Base-by-base conservation (phyloP, 1,140 invertebrate genomes). In the Cydia splendana region DNA sequence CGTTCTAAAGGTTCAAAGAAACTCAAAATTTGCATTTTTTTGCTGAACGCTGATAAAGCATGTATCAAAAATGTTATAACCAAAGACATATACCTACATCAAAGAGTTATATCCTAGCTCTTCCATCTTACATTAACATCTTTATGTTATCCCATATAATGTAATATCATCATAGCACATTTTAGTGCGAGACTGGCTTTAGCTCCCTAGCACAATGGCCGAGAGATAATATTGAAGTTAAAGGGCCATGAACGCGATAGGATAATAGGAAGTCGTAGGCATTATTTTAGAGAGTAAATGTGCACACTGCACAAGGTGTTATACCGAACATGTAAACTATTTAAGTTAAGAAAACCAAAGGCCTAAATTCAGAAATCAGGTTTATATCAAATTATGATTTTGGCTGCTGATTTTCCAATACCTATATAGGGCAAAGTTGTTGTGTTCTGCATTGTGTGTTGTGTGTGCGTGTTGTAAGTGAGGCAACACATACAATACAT, bases 201-300 rank as follows among this genome's bases (percentile, higher is more conserved):
- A 62, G 53, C 15, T 69, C 20, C 67, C 34, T 30, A 18, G 2
- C 67, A 69, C 65, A 69, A 69, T 45, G 34, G 67, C 15, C n/a
- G 7, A 71, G n/a, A 71, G 67, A 71, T 71, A 71, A 71, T 71
- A 42, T 71, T 45, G 34, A 38, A 71, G 57, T 62, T 62, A 24
- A 62, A 62, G 18, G 57, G 7, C n/a, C 20, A 24, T 62, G 57
- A 62, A 62, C 10, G 57, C 20, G 57, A 62, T 62, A 62, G 20
- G 9, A 62, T 24, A 4, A 12, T 24, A 62, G 9, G 12, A 48
- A 24, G 9, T 57, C 6, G 5, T 12, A n/a, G 12, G 45, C 45
- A 15, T 57, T 20, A 57, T 57, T 57, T 57, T 57, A 57, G 51
- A 53, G n/a, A 4, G 15, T 57, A 18, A n/a, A 9, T 57, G 53